phyloP scores from a whole-genome alignment of 2,113 vertebrate genomes.

The western clawed frog (Xenopus tropicalis) region UCB_Xtro_10.0 CM004452.2:29312501-29313000 shows the following conservation, averaged over 20 bases:
- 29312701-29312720: slow-evolving; percentile 42
- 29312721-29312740: slow-evolving; percentile 41
- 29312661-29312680: slow-evolving; percentile 36
- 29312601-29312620: too few species aligned
- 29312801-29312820: slow-evolving; percentile 37
- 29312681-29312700: slow-evolving; percentile 27
- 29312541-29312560: too few species aligned
- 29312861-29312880: slow-evolving; percentile 26
- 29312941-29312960: too few species aligned
- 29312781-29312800: slow-evolving; percentile 40
- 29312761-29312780: slow-evolving; percentile 24
- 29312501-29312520: too few species aligned
- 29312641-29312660: slow-evolving; percentile 27
- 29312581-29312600: too few species aligned
- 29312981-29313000: too few species aligned
- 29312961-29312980: too few species aligned
- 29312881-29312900: slow-evolving; percentile 33
- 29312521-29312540: too few species aligned
- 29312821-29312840: slow-evolving; percentile 33
- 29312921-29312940: slow-evolving; percentile 1
- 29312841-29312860: slow-evolving; percentile 39
- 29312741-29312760: slow-evolving; percentile 40
- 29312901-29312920: slow-evolving; percentile 8
- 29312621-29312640: too few species aligned
- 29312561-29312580: too few species aligned